Conservation (phyloP, 2,113 vertebrate species). For the Scomber japonicus region DNA sequence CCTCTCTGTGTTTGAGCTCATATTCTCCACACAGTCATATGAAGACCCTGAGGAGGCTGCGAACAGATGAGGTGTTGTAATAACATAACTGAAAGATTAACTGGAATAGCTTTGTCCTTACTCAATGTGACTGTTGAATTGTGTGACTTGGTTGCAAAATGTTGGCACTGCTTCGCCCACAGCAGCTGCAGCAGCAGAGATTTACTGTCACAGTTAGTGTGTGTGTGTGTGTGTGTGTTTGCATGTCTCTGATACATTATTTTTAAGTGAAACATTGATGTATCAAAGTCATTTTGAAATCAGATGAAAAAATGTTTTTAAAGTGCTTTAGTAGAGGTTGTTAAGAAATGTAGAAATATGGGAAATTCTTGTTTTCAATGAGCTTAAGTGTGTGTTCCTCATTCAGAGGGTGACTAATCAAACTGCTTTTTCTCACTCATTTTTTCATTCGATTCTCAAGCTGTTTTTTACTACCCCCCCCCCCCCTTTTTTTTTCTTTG, state of each 20-base stretch:
- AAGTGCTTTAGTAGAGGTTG: slow-evolving; percentile 9
- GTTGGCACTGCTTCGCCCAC: slow-evolving; percentile 58
- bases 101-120: slow-evolving; percentile 68
- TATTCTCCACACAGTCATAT: slow-evolving; percentile 66
- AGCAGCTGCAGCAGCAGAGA: slow-evolving; percentile 64
- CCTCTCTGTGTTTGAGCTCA: slow-evolving; percentile 58
- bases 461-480: slow-evolving; percentile 33
- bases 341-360: slow-evolving; percentile 30
- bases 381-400: slow-evolving; percentile 1
- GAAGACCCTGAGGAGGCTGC: slow-evolving; percentile 63
- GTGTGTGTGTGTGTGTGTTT: slow-evolving; percentile 42
- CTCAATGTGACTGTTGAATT: slow-evolving; percentile 70
- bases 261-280: slow-evolving; percentile 14
- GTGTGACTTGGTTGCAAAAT: slow-evolving; percentile 72
- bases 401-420: slow-evolving; percentile 34
- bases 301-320: not conserved
- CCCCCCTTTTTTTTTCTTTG: slow-evolving; percentile 18
- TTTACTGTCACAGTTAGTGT: slow-evolving; percentile 22
- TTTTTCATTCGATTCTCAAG: slow-evolving; percentile 46
- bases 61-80: slow-evolving; percentile 73
- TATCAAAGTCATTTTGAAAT: slow-evolving; percentile 19
- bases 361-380: slow-evolving; percentile 15
- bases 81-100: slow-evolving; percentile 65
- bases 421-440: slow-evolving; percentile 10
- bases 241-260: slow-evolving; percentile 21